A percentile compares a stretch with the other conserved stretches of the same genome.
Conservation (phyloP, 2,888 invertebrate species). For the Drosophila yooni region DNA sequence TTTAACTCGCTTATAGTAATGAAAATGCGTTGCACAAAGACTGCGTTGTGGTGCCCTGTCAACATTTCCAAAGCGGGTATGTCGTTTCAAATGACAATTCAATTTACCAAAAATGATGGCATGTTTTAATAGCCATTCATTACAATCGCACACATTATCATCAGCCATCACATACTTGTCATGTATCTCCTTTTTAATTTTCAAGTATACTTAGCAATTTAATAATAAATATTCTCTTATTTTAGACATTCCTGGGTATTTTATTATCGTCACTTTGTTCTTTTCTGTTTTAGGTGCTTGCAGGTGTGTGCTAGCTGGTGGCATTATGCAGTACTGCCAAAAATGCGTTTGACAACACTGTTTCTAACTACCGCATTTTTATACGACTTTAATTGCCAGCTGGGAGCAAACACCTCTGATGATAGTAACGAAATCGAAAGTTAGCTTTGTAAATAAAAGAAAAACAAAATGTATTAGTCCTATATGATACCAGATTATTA, state of each 20-base stretch:
- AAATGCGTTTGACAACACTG: conserved; percentile 34
- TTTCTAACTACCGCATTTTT: conserved; percentile 1
- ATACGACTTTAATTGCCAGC: conserved; percentile 3
- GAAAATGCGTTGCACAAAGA: conserved; percentile 65
- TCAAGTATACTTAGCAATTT: too few species aligned
- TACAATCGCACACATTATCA: not conserved
- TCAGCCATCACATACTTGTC: not conserved
- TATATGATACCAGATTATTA: not conserved
- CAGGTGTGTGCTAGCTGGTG: conserved; percentile 46
- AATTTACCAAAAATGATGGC: too few species aligned
- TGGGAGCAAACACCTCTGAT: not conserved
- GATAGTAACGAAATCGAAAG: not conserved
- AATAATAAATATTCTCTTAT: too few species aligned
- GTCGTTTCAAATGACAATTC: not conserved
- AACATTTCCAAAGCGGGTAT: conserved; percentile 27
- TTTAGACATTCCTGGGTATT: conserved; percentile 24
- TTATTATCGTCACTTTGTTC: not conserved
- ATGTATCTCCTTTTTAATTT: not conserved
- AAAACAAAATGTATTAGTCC: not conserved
- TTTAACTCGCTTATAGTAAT: conserved; percentile 45
- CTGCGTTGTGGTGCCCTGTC: conserved; percentile 43
- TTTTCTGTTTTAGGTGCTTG: conserved; percentile 13
- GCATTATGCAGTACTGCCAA: conserved; percentile 34
- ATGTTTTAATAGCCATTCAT: too few species aligned
- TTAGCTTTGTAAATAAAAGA: not conserved